Base-by-base conservation (phyloP, 2,888 invertebrate species). In the Zootermopsis nevadensis region DNA sequence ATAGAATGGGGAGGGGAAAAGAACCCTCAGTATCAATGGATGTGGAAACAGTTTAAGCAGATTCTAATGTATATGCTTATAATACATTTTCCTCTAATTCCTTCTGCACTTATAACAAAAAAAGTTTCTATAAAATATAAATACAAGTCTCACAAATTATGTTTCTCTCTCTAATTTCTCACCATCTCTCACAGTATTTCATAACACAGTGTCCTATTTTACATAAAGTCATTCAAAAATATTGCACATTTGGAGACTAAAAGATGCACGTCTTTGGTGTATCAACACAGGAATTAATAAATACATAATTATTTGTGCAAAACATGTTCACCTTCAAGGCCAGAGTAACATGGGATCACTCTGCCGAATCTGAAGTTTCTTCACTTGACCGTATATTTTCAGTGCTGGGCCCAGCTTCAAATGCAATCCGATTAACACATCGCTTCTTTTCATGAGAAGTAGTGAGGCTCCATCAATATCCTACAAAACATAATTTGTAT, bases 391-490 rank as follows among this genome's bases (percentile, higher is more conserved):
- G 87, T 96, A 97, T 67, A 97, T 92, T 87, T 97, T 95, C 76
- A 98, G 91, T 7, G 97, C 97, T 74, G 97, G 97, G 0, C 98
- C 98, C 24, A 98, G 91, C 85, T 96, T 95, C 31, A 98, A 90
- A 67, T 95, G 94, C 84, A 98, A 91, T 55, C 95, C 95, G 84
- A 93, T 94, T 4, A 98, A 91, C 35, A 98, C 95, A 88, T 98
- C 98, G 66, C 93, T 93, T 85, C 98, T 92, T 87, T 95, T 94
- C 89, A 98, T 93, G 87, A 98, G 92, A 84, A 97, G 91, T 82
- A 98, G 89, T 0, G 97, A 96, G 87, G 94, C 93, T 0, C 98
- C 98, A 91, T 98, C 98, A 85, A 98, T 97, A 88, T 98, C 96
- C 96, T 97, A 89, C 60, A 27, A 8, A 55, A 55, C 27, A 60